Percentiles rank a stretch among this genome's conserved stretches.
Conservation (phyloP, 2,888 invertebrate genomes). For the Eremobia ochroleuca region DNA sequence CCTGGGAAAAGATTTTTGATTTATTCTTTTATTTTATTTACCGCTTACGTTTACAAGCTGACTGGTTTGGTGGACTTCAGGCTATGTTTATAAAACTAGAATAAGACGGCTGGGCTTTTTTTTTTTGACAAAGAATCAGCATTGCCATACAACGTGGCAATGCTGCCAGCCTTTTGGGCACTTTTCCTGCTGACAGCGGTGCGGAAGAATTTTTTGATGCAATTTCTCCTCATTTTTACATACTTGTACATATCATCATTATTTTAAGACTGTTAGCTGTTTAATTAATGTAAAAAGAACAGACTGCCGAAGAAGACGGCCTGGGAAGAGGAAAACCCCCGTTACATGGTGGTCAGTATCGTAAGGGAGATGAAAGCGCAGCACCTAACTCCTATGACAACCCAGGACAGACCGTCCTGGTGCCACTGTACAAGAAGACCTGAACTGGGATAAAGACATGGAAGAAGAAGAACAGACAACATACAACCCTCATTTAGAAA, state of each 20-base stretch:
- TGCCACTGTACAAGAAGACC: no score
- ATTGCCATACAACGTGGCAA: neutral
- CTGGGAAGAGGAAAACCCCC: no score
- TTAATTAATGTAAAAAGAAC: neutral
- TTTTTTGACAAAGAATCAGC: neutral
- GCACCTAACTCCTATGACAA: no score
- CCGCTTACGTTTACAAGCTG: neutral
- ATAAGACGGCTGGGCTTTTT: neutral
- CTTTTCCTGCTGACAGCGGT: neutral
- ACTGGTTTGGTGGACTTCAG: neutral
- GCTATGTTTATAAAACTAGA: neutral
- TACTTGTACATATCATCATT: no score
- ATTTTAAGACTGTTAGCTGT: no score
- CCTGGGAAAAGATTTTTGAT: neutral
- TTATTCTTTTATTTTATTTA: neutral
- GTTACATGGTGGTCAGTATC: no score
- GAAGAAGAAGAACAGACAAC: neutral
- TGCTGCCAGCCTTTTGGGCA: neutral
- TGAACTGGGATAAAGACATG: no score
- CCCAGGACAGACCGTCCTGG: no score
- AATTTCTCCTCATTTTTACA: no score
- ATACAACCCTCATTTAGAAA: constrained; percentile 20
- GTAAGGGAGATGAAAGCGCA: no score
- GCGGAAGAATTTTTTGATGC: neutral
- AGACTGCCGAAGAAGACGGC: no score